A percentile compares a stretch with the other conserved stretches of the same genome.
phyloP scores from a whole-genome alignment of 2,888 invertebrate genomes.

The Drosophila ezoana region DNA sequence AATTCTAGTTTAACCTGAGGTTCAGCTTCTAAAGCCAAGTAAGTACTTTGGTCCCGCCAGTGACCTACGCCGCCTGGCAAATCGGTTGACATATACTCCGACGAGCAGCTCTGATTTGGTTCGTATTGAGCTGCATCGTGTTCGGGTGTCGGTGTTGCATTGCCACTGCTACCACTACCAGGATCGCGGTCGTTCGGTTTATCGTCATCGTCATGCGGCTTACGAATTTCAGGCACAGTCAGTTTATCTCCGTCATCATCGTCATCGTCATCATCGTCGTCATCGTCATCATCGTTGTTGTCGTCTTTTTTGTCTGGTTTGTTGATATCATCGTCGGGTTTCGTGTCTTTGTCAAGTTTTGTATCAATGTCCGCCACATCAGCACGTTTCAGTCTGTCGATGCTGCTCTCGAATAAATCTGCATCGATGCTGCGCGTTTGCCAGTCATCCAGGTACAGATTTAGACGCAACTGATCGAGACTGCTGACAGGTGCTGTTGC shows the following conservation, averaged over 20 bases:
- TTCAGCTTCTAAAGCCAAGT: slow-evolving; percentile 88
- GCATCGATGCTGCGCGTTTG: slow-evolving; percentile 46
- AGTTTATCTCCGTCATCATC: slow-evolving; percentile 83
- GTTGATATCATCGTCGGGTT: slow-evolving; percentile 54
- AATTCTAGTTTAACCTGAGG: slow-evolving; percentile 60
- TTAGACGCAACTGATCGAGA: slow-evolving; percentile 58
- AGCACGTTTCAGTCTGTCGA: slow-evolving; percentile 55
- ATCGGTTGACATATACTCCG: slow-evolving; percentile 89
- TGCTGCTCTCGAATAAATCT: slow-evolving; percentile 46
- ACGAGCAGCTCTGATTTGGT: slow-evolving; percentile 84
- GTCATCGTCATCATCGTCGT: slow-evolving; percentile 88
- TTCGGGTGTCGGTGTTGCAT: slow-evolving; percentile 79
- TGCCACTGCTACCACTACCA: slow-evolving; percentile 87
- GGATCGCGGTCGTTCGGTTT: slow-evolving; percentile 88
- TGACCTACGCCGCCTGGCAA: slow-evolving; percentile 92
- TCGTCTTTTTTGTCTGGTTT: slow-evolving; percentile 86
- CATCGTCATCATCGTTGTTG: slow-evolving; percentile 80
- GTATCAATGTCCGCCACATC: slow-evolving; percentile 47
- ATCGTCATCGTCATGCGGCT: slow-evolving; percentile 84
- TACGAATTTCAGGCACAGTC: slow-evolving; percentile 81
- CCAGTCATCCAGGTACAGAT: slow-evolving; percentile 79
- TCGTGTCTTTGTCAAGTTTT: slow-evolving; percentile 63
- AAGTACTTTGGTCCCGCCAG: slow-evolving; percentile 93
- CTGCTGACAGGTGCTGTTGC: slow-evolving; percentile 34
- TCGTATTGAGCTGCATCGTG: slow-evolving; percentile 57